Evolutionary conservation across 2,797 vertebrate genomes (phyloP), one percentile per base, ranked within the genome.

Genomic region (Sebastiscus albofasciatus): DNA sequence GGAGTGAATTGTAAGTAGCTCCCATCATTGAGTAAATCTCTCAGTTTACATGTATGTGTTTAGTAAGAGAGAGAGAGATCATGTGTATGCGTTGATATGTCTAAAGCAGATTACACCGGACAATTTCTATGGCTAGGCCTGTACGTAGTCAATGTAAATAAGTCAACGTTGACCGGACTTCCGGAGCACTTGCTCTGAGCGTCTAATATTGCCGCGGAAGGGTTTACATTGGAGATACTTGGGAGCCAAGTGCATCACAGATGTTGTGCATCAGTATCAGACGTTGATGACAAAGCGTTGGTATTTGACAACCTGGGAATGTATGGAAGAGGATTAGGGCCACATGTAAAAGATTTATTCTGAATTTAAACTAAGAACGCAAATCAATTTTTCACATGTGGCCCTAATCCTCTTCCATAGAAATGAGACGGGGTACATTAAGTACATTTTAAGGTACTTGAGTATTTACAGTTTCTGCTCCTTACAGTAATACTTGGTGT

Each of bases 141-240:
- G 14, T 16, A 42, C 39, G 39, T 42, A 42, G 12, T 42, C 5
- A 42, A 42, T 42, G 13, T 14, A 6, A 42, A 42, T 42, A 42
- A 42, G 39, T 42, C 39, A 42, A 42, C 6, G 0, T 0, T 42
- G 39, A 31, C 8, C 26, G 0, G 16, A 60, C 58, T 31, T 20
- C 58, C 16, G 16, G 5, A 31, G 39, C 39, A 42, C 39, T 42
- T 42, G 39, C 39, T 42, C 39, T 42, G 39, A 42, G 39, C 14
- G 14, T 42, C 39, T 16, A 42, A 42, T 42, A 42, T 42, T 42
- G 39, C 6, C 6, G 29, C 29, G 5, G 58, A 60, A 31, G 29
- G 18, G 59, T 33, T 31, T 31, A n/a, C 59, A n/a, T 33, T 33
- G 59, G 59, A 61, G 18, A 29, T 33, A 11, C 29, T 61, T 61